Base-by-base conservation (phyloP, 2,797 vertebrate genomes). In the Hippocampus kuda region DNA sequence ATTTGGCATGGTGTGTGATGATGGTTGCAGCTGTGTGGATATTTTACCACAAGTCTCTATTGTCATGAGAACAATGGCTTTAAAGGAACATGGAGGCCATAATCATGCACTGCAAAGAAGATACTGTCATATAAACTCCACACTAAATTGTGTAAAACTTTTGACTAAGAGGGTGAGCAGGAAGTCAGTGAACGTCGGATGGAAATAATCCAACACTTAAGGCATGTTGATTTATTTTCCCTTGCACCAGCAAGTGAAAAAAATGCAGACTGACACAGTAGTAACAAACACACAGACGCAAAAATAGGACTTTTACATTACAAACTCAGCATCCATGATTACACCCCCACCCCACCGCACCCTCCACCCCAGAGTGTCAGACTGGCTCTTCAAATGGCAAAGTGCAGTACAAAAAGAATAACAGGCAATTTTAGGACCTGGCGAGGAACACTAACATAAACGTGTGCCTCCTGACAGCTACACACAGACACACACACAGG, bases 181-280 rank as follows among this genome's bases (percentile, higher is more conserved):
- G 20, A 72, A 53, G 1, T 24, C 44, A 27, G 16, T 66, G 61
- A 24, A n/a, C 12, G 34, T 64, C 22, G 22, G 10, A 38, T 69
- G 74, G 78, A 79, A 72, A 75, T 78, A 79, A 41, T 53, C 20
- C 78, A 69, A 78, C 62, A 73, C 70, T 54, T 87, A 88, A 89
- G 88, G 87, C 87, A 86, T 88, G 77, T 83, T 79, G 80, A 84
- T 78, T 88, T 90, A 88, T 88, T 88, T 89, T 85, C 72, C 79
- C 82, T 83, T 81, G 80, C 80, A 80, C 71, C 75, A 68, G 86
- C 70, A 71, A 73, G 80, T 87, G 84, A 83, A 88, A 38, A 34
- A 86, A 88, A 83, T 83, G 72, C 77, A 84, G 82, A 87, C 81
- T 69, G 75, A 79, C 75, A 82, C 24, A 77, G 78, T 67, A 77